Evolutionary conservation across 2,888 invertebrate genomes (phyloP).

Genomic region (Drymonia ruficornis): DNA sequence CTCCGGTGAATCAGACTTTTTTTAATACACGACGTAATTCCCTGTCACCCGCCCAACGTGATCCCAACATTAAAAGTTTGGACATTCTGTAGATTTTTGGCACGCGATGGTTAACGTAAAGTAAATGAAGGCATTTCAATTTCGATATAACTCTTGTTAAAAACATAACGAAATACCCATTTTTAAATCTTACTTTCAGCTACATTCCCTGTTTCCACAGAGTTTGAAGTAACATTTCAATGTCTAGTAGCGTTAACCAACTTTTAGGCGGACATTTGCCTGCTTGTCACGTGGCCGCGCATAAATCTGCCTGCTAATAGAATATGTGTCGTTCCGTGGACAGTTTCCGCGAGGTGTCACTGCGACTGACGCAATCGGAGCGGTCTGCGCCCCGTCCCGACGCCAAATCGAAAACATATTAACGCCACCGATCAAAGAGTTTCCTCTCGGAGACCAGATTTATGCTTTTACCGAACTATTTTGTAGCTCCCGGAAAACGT

Average conservation of each 20-base stretch:
- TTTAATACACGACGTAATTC: constrained; percentile 70
- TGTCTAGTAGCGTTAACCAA: constrained; percentile 50
- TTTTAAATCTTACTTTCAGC: constrained; percentile 19
- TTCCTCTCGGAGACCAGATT: constrained; percentile 60
- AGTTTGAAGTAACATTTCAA: constrained; percentile 43
- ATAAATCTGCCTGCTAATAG: constrained; percentile 67
- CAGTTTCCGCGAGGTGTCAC: constrained; percentile 66
- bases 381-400: constrained; percentile 68
- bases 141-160: constrained; percentile 41
- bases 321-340: constrained; percentile 61
- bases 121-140: constrained; percentile 48
- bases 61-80: constrained; percentile 66
- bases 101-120: constrained; percentile 43
- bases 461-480: constrained; percentile 51
- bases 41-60: constrained; percentile 65
- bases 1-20: constrained; percentile 76
- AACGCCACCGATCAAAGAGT: constrained; percentile 77
- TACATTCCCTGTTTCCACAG: constrained; percentile 25
- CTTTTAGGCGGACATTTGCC: constrained; percentile 56
- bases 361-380: constrained; percentile 64
- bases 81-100: constrained; percentile 66
- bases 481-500: constrained; percentile 33
- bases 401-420: constrained; percentile 77
- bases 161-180: constrained; percentile 17
- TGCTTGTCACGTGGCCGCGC: constrained; percentile 52